Evolutionary conservation across 2,113 vertebrate genomes (phyloP).

Genomic region (Aldabrachelys gigantea): DNA sequence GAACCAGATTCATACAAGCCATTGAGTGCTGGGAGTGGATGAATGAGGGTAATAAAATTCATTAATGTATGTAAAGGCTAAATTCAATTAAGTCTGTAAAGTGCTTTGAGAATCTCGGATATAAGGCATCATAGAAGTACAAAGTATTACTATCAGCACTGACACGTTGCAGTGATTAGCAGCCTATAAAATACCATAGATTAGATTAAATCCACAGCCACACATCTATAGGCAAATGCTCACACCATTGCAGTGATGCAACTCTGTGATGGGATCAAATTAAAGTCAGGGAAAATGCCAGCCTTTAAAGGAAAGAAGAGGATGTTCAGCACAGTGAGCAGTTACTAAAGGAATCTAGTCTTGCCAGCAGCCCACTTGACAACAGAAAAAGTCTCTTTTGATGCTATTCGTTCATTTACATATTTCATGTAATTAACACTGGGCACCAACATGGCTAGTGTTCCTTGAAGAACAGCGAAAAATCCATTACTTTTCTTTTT

Average conservation of each 20-base stretch:
- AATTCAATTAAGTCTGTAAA: neutral
- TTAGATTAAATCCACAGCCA: neutral
- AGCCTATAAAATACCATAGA: neutral
- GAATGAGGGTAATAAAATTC: neutral
- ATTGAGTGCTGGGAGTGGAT: neutral
- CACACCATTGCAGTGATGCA: accelerated
- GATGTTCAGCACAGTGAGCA: neutral
- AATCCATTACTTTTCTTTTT: constrained; percentile 10
- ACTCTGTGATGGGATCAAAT: neutral
- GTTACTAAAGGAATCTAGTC: neutral
- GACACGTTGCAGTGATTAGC: neutral
- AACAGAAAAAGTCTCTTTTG: neutral
- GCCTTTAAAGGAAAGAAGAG: neutral
- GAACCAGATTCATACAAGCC: neutral
- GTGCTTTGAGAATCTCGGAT: neutral
- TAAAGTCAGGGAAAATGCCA: neutral
- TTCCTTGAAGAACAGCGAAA: constrained; percentile 33
- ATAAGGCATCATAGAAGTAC: neutral
- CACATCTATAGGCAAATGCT: accelerated
- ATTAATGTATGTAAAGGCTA: neutral
- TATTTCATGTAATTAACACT: constrained; percentile 35
- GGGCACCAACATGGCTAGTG: neutral
- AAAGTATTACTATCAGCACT: neutral
- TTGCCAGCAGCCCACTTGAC: neutral
- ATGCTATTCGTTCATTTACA: constrained; percentile 11